These are phyloP conservation scores for Acanthaster planci DNA, from an alignment of 35 echinoderm and acorn worm genomes.

Conservation along the genomic window DNA sequence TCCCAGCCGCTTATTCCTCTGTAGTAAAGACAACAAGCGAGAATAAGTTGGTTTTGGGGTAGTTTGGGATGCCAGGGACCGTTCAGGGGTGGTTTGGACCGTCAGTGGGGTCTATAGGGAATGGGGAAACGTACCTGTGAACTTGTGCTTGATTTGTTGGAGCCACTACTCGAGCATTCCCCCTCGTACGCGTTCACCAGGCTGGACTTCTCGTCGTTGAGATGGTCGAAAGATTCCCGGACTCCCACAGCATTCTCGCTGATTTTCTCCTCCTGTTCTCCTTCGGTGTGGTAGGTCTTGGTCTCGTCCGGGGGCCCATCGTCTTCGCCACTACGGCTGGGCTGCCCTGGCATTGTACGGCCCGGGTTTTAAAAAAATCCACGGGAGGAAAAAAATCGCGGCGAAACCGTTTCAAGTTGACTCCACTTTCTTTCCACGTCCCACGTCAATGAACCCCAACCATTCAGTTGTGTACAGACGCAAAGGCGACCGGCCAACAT, in stretches of 20 bases:
- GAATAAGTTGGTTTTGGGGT: slow-evolving; percentile 20
- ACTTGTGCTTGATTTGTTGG: slow-evolving; percentile 37
- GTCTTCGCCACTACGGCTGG: slow-evolving; percentile 69
- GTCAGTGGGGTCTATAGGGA: neutral
- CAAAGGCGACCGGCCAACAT: slow-evolving; percentile 74
- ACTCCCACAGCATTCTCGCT: slow-evolving; percentile 67
- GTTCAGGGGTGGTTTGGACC: neutral
- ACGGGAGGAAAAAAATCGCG: slow-evolving; percentile 46
- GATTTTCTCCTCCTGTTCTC: slow-evolving; percentile 74
- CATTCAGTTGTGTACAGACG: slow-evolving; percentile 80
- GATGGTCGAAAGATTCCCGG: slow-evolving; percentile 69
- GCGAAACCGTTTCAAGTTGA: slow-evolving; percentile 72
- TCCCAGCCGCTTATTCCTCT: slow-evolving; percentile 69
- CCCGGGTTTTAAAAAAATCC: slow-evolving; percentile 61
- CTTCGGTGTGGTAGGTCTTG: slow-evolving; percentile 72
- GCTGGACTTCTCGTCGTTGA: slow-evolving; percentile 68
- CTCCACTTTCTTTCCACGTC: slow-evolving; percentile 72
- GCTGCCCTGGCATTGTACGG: slow-evolving; percentile 67
- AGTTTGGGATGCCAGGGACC: neutral
- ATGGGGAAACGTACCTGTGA: slow-evolving; percentile 57
- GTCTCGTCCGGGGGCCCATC: slow-evolving; percentile 71
- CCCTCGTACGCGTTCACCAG: slow-evolving; percentile 58
- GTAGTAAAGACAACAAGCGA: slow-evolving; percentile 39
- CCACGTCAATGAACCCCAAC: slow-evolving; percentile 57
- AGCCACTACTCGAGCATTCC: slow-evolving; percentile 24